These are phyloP conservation scores for Anhinga rufa DNA, from an alignment of 2,113 vertebrate genomes.

Conservation along the genomic window DNA sequence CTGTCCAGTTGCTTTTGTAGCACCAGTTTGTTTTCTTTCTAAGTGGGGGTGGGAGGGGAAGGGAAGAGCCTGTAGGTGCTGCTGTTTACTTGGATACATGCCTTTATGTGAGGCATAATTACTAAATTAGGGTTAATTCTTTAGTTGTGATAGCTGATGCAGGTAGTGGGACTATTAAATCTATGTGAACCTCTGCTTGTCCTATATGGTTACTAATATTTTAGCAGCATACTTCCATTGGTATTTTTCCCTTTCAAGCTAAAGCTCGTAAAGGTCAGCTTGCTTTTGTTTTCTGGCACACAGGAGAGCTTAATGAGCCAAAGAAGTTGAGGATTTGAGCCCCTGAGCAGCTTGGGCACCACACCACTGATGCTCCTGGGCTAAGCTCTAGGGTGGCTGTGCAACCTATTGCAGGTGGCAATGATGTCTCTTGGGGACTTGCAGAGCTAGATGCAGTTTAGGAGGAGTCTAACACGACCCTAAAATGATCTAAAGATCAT, in stretches of 20 bases:
- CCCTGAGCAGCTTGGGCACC: neutral
- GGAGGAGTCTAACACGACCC: neutral
- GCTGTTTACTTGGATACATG: neutral
- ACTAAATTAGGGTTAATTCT: neutral
- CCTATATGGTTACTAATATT: neutral
- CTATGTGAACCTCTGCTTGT: neutral
- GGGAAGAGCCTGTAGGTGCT: neutral
- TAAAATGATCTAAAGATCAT: neutral
- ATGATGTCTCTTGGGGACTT: neutral
- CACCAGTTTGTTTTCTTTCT: neutral
- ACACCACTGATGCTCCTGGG: neutral
- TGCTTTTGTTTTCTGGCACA: neutral
- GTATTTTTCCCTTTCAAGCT: neutral
- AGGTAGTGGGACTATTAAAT: neutral
- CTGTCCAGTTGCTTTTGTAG: neutral
- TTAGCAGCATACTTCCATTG: neutral
- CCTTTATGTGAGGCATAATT: neutral
- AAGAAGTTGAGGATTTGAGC: neutral
- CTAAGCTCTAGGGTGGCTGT: too few species aligned
- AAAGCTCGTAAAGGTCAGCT: neutral
- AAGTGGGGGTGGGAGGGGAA: neutral
- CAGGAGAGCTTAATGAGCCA: neutral
- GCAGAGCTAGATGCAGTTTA: neutral
- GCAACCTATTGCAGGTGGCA: neutral
- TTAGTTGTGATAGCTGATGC: neutral